Base-by-base conservation (phyloP, 2,797 vertebrate genomes). In the Lepilemur septentrionalis region DNA sequence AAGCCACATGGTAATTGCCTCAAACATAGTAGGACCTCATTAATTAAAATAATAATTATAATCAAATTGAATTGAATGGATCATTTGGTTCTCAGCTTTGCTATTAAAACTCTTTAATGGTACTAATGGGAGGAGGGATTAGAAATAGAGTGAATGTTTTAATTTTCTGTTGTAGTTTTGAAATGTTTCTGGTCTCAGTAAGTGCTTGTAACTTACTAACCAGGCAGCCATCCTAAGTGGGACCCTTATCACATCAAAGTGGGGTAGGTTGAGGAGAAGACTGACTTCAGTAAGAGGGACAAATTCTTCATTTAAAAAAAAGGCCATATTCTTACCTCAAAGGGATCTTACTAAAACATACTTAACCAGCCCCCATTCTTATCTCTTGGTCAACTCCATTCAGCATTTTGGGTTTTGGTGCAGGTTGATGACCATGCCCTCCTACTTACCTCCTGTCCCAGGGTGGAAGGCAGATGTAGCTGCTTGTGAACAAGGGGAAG, bases 1-100 rank as follows among this genome's bases (percentile, higher is more conserved):
- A 41, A 63, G 15, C 69, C 35, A 30, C 52, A 18, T 73, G 25
- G 63, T 57, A 38, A 76, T 76, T 78, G 18, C 63, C 30, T 76
- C 13, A 17, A 81, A 79, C 55, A 65, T 88, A 93, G 84, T 92
- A 91, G 94, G 92, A 86, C 72, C 22, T 93, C n/a, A 80, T 86
- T 97, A 75, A 91, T 93, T 79, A 93, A 89, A 89, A 73, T 88
- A 89, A 48, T 63, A 48, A 93, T 81, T 23, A 70, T 78, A 59
- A 35, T 80, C 15, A 59, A 70, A 72, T 61, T 65, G 41, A 93
- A 94, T 61, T 88, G 32, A 87, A 83, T n/a, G 63, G 41, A 59
- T 92, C 57, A 35, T 89, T 94, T 85, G 57, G 2, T 86, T 95
- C 46, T 88, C 72, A 82, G 11, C 30, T 67, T 92, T 82, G 28